Conservation (phyloP, 2,797 vertebrate species). For the Liparis tanakae region DNA sequence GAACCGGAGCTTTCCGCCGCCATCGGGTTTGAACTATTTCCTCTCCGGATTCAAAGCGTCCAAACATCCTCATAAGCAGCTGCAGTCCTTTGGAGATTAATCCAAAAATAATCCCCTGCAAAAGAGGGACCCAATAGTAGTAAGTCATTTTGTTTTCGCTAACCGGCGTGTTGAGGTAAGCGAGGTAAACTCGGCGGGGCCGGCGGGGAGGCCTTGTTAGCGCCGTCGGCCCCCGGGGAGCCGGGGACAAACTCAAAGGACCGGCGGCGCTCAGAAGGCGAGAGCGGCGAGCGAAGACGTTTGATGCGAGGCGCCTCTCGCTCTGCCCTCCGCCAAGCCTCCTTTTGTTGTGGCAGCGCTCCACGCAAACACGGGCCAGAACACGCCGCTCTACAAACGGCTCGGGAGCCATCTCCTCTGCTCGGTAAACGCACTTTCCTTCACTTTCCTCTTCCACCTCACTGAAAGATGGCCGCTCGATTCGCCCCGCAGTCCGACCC, state of each 20-base stretch:
- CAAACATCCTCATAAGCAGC: neutral
- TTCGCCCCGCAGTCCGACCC: conserved; percentile 27
- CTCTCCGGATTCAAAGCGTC: neutral
- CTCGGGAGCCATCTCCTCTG: conserved; percentile 29
- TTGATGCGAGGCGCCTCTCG: conserved; percentile 60
- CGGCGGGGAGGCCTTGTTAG: conserved; percentile 64
- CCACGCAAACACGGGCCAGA: conserved; percentile 63
- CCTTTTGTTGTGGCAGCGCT: conserved; percentile 63
- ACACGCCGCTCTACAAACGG: conserved; percentile 70
- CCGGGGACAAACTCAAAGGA: conserved; percentile 55
- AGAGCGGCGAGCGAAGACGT: conserved; percentile 58
- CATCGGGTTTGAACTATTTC: neutral
- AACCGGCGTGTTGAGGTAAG: conserved; percentile 33
- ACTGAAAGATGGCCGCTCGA: conserved; percentile 38
- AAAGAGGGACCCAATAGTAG: conserved; percentile 9
- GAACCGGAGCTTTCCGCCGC: neutral
- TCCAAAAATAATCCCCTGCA: neutral
- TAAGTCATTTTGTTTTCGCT: conserved; percentile 10
- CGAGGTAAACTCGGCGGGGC: conserved; percentile 53
- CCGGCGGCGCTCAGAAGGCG: conserved; percentile 48
- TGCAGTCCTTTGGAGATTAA: neutral
- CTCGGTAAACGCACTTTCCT: conserved; percentile 31
- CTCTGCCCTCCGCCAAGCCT: conserved; percentile 29
- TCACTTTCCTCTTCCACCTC: conserved; percentile 45
- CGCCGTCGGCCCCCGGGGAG: conserved; percentile 51